A percentile compares a stretch with the other conserved stretches of the same genome.
Evolutionary conservation across 2,113 vertebrate species (phyloP).

Genomic region (Rafetus swinhoei): DNA sequence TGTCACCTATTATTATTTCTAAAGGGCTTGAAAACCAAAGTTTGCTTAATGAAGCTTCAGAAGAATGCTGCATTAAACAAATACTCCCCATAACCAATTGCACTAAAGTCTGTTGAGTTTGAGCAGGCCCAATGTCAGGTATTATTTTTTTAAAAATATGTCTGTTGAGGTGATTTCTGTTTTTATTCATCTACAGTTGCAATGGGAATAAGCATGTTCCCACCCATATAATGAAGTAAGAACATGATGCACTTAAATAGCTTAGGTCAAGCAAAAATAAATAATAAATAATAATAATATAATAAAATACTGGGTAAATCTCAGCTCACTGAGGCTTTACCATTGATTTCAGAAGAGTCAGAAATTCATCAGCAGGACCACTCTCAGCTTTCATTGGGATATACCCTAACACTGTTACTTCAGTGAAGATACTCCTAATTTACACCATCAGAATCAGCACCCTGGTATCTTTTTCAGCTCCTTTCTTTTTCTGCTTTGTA

Average conservation of each 20-base stretch:
- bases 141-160: neutral
- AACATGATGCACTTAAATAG: neutral
- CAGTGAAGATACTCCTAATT: neutral
- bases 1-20: neutral
- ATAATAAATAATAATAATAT: too few species aligned
- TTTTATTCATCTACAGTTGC: fast-evolving
- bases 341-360: neutral
- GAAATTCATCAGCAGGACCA: neutral
- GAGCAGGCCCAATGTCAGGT: neutral
- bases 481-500: neutral
- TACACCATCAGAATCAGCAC: neutral
- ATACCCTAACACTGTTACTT: neutral
- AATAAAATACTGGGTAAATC: neutral
- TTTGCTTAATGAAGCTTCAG: neutral
- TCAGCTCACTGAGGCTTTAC: neutral
- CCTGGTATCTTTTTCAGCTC: neutral
- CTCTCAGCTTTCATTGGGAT: neutral
- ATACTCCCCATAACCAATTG: neutral
- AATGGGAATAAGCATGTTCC: neutral
- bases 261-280: neutral
- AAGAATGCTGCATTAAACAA: neutral
- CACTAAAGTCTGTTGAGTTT: neutral
- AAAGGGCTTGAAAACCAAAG: constrained; percentile 1
- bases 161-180: neutral
- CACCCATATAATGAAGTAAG: neutral